phyloP scores from a whole-genome alignment of 2,888 invertebrate genomes.

The Cheilosia vernalis region DNA sequence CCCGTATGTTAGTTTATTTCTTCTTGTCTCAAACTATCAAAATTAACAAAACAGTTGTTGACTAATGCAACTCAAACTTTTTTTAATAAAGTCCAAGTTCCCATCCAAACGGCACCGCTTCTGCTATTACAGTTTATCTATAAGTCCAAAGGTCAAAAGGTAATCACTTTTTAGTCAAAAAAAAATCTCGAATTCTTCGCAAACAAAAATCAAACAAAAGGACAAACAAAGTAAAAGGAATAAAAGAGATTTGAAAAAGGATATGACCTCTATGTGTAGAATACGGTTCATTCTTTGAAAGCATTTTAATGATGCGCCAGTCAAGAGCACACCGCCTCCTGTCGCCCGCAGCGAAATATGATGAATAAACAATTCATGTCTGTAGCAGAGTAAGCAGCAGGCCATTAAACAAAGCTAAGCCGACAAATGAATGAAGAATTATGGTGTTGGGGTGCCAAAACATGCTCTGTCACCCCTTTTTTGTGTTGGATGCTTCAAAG shows the following conservation, averaged over 20 bases:
- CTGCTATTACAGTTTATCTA: background rate
- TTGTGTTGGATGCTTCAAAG: background rate
- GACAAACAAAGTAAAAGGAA: background rate
- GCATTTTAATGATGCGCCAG: constrained; percentile 69
- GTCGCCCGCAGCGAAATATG: constrained; percentile 11
- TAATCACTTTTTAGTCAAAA: constrained; percentile 23
- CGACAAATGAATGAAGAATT: constrained; percentile 53
- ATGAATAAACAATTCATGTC: constrained; percentile 56
- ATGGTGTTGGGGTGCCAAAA: constrained; percentile 45
- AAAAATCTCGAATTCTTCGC: constrained; percentile 6
- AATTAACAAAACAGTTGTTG: no score
- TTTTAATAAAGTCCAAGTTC: no score
- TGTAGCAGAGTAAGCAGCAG: background rate
- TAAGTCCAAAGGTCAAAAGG: constrained; percentile 5
- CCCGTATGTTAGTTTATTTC: no score
- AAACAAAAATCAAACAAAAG: constrained; percentile 5
- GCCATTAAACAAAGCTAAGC: constrained; percentile 25
- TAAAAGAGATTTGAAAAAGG: constrained; percentile 23
- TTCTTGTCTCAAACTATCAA: no score
- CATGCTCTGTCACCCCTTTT: constrained; percentile 44
- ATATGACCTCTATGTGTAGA: constrained; percentile 54
- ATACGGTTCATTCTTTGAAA: constrained; percentile 28
- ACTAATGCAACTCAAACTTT: no score
- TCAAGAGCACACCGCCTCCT: constrained; percentile 38
- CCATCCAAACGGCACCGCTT: no score